A percentile compares a stretch with the other conserved stretches of the same genome.
Evolutionary conservation across 1,140 invertebrate species (phyloP).

Genomic region (Dendroctonus ponderosae): DNA sequence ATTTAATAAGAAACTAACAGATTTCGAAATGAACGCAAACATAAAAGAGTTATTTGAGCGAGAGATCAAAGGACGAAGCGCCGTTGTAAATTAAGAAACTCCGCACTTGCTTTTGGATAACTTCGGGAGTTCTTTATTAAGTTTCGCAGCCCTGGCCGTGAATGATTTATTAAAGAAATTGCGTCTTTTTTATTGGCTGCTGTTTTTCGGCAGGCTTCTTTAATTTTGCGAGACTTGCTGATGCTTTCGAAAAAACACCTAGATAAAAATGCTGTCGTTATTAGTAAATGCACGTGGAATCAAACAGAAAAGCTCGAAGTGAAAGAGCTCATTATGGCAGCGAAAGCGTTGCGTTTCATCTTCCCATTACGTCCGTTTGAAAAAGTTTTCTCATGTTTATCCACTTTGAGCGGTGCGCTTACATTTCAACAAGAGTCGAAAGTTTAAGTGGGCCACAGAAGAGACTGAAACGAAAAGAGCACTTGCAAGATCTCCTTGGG

Average conservation of each 20-base stretch:
- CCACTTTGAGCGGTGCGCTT: slow-evolving; percentile 15
- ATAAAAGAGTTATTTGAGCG: slow-evolving; percentile 4
- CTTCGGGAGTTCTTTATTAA: slow-evolving; percentile 9
- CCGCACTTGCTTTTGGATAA: slow-evolving; percentile 14
- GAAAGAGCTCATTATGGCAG: too few species aligned
- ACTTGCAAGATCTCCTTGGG: slow-evolving; percentile 6
- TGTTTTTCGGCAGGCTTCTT: too few species aligned
- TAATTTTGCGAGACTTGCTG: too few species aligned
- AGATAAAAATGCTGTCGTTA: too few species aligned
- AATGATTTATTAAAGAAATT: background rate
- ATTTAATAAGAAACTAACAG: slow-evolving; percentile 6
- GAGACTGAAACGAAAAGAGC: slow-evolving; percentile 21
- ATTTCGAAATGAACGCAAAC: slow-evolving; percentile 8
- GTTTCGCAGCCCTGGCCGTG: background rate
- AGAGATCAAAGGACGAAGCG: slow-evolving; percentile 5
- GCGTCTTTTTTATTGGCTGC: background rate
- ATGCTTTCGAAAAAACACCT: too few species aligned
- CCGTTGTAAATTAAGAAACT: slow-evolving; percentile 11
- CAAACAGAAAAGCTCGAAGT: too few species aligned
- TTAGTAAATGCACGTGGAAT: too few species aligned
- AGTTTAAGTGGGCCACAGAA: slow-evolving; percentile 23
- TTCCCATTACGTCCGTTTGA: background rate
- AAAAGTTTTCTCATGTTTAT: slow-evolving; percentile 25
- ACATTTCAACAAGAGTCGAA: slow-evolving; percentile 23
- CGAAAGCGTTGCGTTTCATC: too few species aligned